Base-by-base conservation (phyloP, 2,113 vertebrate genomes). In the Psophia crepitans region DNA sequence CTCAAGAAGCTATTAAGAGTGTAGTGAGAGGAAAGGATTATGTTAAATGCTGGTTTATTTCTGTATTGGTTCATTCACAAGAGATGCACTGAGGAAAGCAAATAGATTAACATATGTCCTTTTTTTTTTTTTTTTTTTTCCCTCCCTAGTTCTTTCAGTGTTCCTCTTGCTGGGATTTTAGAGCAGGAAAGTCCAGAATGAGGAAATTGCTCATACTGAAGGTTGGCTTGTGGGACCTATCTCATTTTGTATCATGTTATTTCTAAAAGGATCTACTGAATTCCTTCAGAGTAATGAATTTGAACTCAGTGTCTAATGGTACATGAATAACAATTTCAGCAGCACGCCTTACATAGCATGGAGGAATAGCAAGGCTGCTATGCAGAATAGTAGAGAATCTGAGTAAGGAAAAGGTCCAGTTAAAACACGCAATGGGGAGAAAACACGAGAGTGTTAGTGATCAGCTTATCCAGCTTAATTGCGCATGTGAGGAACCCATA, bases 1-100 rank as follows among this genome's bases (percentile, higher is more conserved):
- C 65, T 84, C 87, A 90, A 95, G 91, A 93, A 79, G 69, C 22
- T 96, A 44, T 87, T 95, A 91, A 87, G 57, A 89, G 28, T 26
- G 39, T 20, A 76, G 32, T 23, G 53, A 94, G 51, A 87, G 58
- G 49, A 94, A 94, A 84, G 32, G 61, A 69, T 91, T 76, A 68
- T 69, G 35, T 71, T 91, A 71, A 95, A 92, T 65, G 28, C 27
- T 85, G 86, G 9, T 71, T 92, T 78, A 68, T 87, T 92, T 89
- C 27, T 56, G 27, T 75, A 58, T 56, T 74, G 46, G 11, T 89
- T 91, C 4, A 21, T 71, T 94, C 60, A 53, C 17, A 84, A 61
- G 39, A 84, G 33, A 39, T 60, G 14, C 33, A 90, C 57, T 32
- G 30, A 84, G n/a, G 64, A 89, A 82, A 78, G 6, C 21, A 94